Conservation (phyloP, 2,888 invertebrate genomes). For the Hofmannophila pseudospretella region DNA sequence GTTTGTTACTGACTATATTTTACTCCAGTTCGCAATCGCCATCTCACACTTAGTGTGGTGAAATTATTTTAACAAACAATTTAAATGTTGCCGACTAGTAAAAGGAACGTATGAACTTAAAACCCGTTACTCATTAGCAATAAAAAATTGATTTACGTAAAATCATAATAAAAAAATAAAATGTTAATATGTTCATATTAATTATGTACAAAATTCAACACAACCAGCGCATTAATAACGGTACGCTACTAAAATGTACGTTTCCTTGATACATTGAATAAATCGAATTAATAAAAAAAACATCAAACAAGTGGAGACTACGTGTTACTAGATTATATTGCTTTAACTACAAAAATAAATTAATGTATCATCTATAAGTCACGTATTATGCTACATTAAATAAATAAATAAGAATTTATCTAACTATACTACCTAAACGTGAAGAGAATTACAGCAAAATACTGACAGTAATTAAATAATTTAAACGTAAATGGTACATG, state of each 20-base stretch:
- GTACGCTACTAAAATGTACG: conserved; percentile 20
- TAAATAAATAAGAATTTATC: conserved; percentile 73
- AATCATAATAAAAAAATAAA: conserved; percentile 36
- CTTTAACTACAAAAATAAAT: conserved; percentile 60
- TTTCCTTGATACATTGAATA: conserved; percentile 10
- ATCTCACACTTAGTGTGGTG: neutral
- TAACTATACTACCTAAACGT: conserved; percentile 66
- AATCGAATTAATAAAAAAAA: conserved; percentile 26
- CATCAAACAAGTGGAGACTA: conserved; percentile 47
- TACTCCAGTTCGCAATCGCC: neutral
- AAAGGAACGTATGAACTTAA: conserved; percentile 41
- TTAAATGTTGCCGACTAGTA: conserved; percentile 42
- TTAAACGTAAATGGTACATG: conserved; percentile 25
- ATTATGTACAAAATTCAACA: conserved; percentile 30
- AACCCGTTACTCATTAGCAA: conserved; percentile 37
- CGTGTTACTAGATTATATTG: conserved; percentile 46
- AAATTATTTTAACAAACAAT: conserved; percentile 1
- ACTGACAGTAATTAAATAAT: conserved; percentile 53
- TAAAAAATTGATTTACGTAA: conserved; percentile 22
- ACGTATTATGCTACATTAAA: conserved; percentile 61
- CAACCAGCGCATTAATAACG: conserved; percentile 27
- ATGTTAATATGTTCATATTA: conserved; percentile 14
- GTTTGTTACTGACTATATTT: too few relatives aligned
- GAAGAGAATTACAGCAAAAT: conserved; percentile 64
- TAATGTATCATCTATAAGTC: conserved; percentile 48